phyloP scores from a whole-genome alignment of 2,888 invertebrate species.

The Tetragnatha montana region DNA sequence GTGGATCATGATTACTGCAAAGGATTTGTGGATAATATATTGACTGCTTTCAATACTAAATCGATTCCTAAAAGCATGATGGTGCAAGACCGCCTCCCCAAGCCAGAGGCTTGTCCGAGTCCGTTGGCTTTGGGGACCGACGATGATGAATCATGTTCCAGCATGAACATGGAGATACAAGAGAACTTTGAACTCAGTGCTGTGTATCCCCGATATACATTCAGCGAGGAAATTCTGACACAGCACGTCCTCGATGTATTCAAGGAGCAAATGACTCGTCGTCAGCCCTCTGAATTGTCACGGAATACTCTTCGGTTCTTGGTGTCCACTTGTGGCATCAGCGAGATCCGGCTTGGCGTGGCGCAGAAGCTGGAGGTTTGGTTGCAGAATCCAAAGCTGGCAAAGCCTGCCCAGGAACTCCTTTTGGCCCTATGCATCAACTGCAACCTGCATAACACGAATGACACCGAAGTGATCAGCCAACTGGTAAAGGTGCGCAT shows the following conservation, averaged over 20 bases:
- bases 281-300: constrained; percentile 88
- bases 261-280: constrained; percentile 88
- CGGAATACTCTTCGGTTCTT: constrained; percentile 91
- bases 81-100: constrained; percentile 76
- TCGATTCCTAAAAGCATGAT: constrained; percentile 84
- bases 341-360: constrained; percentile 87
- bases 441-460: constrained; percentile 83
- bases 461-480: constrained; percentile 87
- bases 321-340: constrained; percentile 89
- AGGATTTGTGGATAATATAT: constrained; percentile 92
- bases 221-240: constrained; percentile 84
- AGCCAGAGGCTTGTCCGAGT: constrained; percentile 72
- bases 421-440: constrained; percentile 93
- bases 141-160: constrained; percentile 73
- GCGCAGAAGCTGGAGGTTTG: constrained; percentile 91
- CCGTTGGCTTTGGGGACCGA: constrained; percentile 72
- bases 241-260: constrained; percentile 89
- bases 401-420: constrained; percentile 93
- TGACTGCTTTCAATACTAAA: constrained; percentile 89
- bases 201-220: constrained; percentile 79
- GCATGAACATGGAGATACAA: constrained; percentile 61
- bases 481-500: constrained; percentile 91
- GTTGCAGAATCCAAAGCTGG: constrained; percentile 96
- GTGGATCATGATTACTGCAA: constrained; percentile 94
- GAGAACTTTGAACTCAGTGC: constrained; percentile 69